Evolutionary conservation across 2,113 vertebrate species (phyloP), one percentile per base, ranked within the genome.

Genomic region (Boleophthalmus pectinirostris): DNA sequence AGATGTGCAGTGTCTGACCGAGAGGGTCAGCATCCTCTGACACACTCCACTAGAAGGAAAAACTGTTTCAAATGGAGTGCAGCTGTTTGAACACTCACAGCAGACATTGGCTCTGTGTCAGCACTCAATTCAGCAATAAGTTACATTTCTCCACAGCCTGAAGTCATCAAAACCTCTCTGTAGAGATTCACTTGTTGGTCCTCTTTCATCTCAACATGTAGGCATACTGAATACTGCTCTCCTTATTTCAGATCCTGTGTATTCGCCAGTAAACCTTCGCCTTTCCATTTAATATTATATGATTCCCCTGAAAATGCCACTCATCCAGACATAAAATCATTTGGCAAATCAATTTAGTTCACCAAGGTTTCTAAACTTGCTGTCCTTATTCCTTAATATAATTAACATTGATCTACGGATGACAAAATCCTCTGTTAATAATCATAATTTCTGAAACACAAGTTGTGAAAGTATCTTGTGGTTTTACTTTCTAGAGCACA

Each of bases 21-120:
- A 96, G 85, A 92, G 95, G 20, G 95, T 97, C 89, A 97, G 96
- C 86, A 91, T 97, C 80, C 95, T 97, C 80, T 97, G 91, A 96
- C 78, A 77, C 81, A 75, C 56, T 0, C 67, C 64, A 64, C 29
- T 54, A 72, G 56, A 54, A 21, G 14, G 21, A 35, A 74, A 45
- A 35, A 63, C 54, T 61, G 13, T 14, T 38, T 70, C 24, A 24
- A 15, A 69, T 56, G 1, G 15, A 54, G 16, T 63, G 58, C 64
- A 73, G 69, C 68, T 70, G 75, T 85, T 70, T 53, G 46, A 76
- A 75, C 70, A 60, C 51, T 69, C 23, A 25, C 11, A 16, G 43
- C 58, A 49, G 21, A 29, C 21, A 69, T 72, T 16, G 20, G 68
- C 78, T 67, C 57, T 45, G 15, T 69, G 67, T 15, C 60, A 56